A percentile compares a stretch with the other conserved stretches of the same genome.
These are phyloP conservation scores for Tortrix viridana DNA, from an alignment of 2,888 invertebrate species.

Conservation along the genomic window DNA sequence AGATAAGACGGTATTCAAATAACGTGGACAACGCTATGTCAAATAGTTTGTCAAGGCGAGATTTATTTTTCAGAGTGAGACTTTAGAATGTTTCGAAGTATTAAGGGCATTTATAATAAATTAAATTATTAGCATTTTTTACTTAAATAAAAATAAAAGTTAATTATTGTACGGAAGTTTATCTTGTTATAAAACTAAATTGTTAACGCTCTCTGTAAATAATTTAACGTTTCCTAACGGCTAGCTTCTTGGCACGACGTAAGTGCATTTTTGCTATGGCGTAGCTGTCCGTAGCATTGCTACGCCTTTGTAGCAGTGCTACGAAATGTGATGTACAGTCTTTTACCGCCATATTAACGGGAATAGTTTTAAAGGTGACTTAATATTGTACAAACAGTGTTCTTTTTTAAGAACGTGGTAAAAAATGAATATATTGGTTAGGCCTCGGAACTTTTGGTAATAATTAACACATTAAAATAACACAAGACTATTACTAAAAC, in stretches of 20 bases:
- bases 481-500: too few species aligned
- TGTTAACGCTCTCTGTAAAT: neutral
- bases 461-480: too few species aligned
- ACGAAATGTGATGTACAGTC: slow-evolving; percentile 7
- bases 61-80: slow-evolving; percentile 45
- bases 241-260: slow-evolving; percentile 9
- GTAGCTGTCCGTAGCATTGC: slow-evolving; percentile 11
- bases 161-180: slow-evolving; percentile 5
- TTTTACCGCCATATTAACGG: neutral
- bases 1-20: slow-evolving; percentile 36
- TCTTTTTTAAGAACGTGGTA: too few species aligned
- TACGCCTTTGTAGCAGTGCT: slow-evolving; percentile 9
- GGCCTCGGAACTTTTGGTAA: too few species aligned
- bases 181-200: neutral
- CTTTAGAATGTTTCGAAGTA: slow-evolving; percentile 14
- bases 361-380: neutral
- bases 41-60: slow-evolving; percentile 44
- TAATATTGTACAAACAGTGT: too few species aligned
- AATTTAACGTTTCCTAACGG: slow-evolving; percentile 11
- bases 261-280: slow-evolving; percentile 9
- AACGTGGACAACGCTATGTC: slow-evolving; percentile 45
- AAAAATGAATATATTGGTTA: too few species aligned
- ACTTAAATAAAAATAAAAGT: too few species aligned
- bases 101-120: too few species aligned
- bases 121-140: too few species aligned